These are phyloP conservation scores for Aphis gossypii DNA, from an alignment of 1,140 invertebrate genomes.

Conservation along the genomic window DNA sequence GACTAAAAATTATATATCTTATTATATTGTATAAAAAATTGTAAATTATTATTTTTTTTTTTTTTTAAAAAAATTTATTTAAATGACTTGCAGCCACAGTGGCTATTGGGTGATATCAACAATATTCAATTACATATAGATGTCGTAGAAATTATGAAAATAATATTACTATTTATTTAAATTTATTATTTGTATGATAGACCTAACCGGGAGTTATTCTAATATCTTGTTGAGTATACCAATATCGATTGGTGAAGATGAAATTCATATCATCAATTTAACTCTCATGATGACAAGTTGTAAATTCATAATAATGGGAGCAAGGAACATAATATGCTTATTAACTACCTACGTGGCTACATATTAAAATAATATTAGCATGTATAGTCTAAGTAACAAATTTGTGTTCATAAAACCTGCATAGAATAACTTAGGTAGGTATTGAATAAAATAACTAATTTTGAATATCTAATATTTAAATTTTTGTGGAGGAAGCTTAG, in stretches of 20 bases:
- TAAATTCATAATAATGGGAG: not conserved
- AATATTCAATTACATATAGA: no score
- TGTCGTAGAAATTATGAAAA: no score
- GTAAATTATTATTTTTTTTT: no score
- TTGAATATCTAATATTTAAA: not conserved
- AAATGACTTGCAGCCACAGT: no score
- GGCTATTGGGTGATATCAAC: no score
- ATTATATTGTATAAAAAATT: not conserved
- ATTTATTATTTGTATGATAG: no score
- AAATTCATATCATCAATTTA: not conserved
- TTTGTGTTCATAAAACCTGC: not conserved
- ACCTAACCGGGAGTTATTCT: no score
- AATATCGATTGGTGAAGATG: no score
- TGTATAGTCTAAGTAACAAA: not conserved
- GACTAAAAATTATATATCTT: not conserved
- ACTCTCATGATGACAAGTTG: not conserved
- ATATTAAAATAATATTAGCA: no score
- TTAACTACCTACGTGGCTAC: not conserved
- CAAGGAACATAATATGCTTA: not conserved
- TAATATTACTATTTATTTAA: no score
- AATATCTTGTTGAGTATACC: no score
- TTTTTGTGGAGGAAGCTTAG: not conserved
- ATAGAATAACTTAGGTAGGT: conserved; percentile 2
- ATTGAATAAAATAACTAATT: not conserved
- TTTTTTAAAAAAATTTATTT: no score